Base-by-base conservation (phyloP, 2,888 invertebrate species). In the Copidosoma aretas region DNA sequence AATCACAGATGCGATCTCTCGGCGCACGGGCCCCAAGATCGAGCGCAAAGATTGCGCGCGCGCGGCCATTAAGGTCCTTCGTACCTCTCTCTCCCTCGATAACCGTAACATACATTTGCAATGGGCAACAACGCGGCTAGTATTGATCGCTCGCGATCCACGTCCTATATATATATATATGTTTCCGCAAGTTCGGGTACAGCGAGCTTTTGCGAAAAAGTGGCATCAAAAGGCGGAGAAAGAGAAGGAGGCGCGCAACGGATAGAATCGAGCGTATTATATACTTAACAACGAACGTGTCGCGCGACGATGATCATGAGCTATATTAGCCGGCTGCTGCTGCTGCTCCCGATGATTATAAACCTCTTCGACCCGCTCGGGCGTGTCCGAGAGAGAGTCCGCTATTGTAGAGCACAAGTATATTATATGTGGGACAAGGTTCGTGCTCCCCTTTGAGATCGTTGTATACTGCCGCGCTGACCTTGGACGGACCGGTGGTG, bases 261-360 rank as follows among this genome's bases (percentile, higher is more conserved):
- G 41, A 10, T 41, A n/a, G n/a, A n/a, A n/a, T n/a, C n/a, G n/a
- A n/a, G n/a, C n/a, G n/a, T n/a, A n/a, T n/a, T n/a, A n/a, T n/a
- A n/a, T n/a, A n/a, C n/a, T n/a, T n/a, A 71, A 71, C 71, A 71
- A 68, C 65, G 66, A 71, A 71, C 66, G 71, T 71, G 66, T 41
- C 68, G 66, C n/a, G n/a, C n/a, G n/a, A n/a, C n/a, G n/a, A n/a
- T n/a, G n/a, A n/a, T n/a, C n/a, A 68, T 71, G 66, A 71, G 66
- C 68, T 68, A 32, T 32, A 71, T 71, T 68, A 62, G 68, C 62
- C 62, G 43, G 43, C 43, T 32, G 32, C 8, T 8, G 32, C 32
- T 32, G n/a, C 14, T 46, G 71, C 68, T 67, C 70, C 68, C 57
- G 51, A 54, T 56, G 64, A 71, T 71, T 65, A 65, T 68, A 60